Base-by-base conservation (phyloP, 2,888 invertebrate genomes). In the Drosophila lacicola region DNA sequence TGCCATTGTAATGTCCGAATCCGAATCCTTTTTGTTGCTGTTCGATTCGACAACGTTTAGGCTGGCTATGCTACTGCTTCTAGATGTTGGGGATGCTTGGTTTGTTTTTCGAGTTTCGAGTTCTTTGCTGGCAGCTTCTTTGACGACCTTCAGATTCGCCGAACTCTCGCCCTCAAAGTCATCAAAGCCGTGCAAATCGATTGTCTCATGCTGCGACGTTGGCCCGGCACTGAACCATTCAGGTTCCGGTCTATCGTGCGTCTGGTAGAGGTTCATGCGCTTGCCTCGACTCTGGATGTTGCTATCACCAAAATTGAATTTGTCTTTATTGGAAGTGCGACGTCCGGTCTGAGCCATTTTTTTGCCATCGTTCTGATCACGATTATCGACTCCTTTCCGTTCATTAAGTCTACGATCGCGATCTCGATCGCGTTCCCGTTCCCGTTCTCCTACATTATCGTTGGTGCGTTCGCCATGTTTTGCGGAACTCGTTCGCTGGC, bases 181-280 rank as follows among this genome's bases (percentile, higher is more conserved):
- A 0, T 98, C 98, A 93, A 98, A 98, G 17, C 98, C 98, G 50
- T 96, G 95, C 82, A 98, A 93, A 92, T 98, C 98, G 85, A 98
- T 98, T 39, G 97, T 97, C 88, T 98, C 98, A 89, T 95, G 92
- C 91, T 98, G 97, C 70, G 98, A 98, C 70, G 96, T 96, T 47
- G 98, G 98, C 46, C 98, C 98, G 68, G 96, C 96, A 87, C 96
- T 96, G 90, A 96, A 96, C 97, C 98, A 98, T 93, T 98, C 98
- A 3, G 98, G 98, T 91, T 97, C 97, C 81, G 94, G 94, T 87
- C 93, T 93, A 82, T 93, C 95, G 89, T 94, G 70, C 17, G 60
- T 65, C 36, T 85, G 88, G 46, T 86, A 82, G 8, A 55, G 53
- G 29, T 76, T 74, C 2, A 45, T 21, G 5, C 89, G 82, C 19